These are phyloP conservation scores for Numenius arquata DNA, from an alignment of 2,113 vertebrate genomes.

Conservation along the genomic window DNA sequence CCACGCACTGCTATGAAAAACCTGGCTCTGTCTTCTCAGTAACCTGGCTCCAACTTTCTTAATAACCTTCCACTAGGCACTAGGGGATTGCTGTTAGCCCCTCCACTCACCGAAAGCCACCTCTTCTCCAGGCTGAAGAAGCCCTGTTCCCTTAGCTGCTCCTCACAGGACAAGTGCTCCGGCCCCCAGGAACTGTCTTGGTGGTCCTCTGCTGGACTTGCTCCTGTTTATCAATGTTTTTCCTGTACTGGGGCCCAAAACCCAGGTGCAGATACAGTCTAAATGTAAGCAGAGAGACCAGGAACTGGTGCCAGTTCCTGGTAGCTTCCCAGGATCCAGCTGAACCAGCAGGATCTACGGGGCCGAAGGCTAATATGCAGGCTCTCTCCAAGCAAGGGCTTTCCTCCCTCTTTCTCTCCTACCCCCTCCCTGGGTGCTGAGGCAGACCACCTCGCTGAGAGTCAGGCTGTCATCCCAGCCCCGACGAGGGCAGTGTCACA, in stretches of 20 bases:
- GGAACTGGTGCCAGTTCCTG: neutral
- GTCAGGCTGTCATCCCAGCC: neutral
- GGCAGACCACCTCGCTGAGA: fast-evolving
- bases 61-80: neutral
- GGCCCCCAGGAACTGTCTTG: neutral
- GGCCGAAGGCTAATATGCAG: neutral
- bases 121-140: neutral
- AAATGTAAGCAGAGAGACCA: neutral
- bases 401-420: neutral
- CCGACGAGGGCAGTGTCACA: neutral
- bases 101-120: neutral
- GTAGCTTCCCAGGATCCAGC: neutral
- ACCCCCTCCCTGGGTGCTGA: neutral
- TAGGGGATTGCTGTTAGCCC: neutral
- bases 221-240: neutral
- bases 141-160: neutral
- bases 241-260: neutral
- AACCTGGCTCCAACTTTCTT: neutral
- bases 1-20: neutral
- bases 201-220: fast-evolving
- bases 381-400: neutral
- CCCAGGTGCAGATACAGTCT: neutral
- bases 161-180: neutral
- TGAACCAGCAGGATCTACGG: neutral
- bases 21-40: neutral